Conservation (phyloP, 2,888 invertebrate genomes). For the Drosophila fulvimacula region DNA sequence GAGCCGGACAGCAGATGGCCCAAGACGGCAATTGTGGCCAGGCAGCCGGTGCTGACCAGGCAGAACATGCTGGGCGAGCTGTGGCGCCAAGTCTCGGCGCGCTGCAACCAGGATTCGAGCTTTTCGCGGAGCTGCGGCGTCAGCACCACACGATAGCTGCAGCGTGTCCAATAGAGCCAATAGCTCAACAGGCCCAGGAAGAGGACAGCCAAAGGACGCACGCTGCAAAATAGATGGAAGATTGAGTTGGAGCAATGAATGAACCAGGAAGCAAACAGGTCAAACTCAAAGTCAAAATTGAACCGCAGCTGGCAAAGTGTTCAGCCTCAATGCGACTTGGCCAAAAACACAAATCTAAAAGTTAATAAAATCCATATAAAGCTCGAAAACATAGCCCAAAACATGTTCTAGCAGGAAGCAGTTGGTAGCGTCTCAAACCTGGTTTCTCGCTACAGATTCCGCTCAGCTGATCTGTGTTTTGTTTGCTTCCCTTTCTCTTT, state of each 20-base stretch:
- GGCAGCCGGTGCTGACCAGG: slow-evolving; percentile 60
- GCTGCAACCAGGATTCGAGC: slow-evolving; percentile 54
- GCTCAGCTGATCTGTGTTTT: slow-evolving; percentile 27
- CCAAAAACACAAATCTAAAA: not conserved
- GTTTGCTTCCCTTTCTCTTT: not conserved
- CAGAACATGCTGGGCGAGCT: slow-evolving; percentile 81
- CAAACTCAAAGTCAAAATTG: not conserved
- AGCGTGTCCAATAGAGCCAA: slow-evolving; percentile 82
- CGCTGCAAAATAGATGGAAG: slow-evolving; percentile 63
- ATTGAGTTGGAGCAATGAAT: not conserved
- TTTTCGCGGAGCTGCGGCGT: slow-evolving; percentile 78
- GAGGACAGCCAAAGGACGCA: slow-evolving; percentile 81
- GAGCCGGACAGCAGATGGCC: slow-evolving; percentile 83
- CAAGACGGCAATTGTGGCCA: slow-evolving; percentile 77
- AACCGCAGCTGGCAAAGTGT: slow-evolving; percentile 45
- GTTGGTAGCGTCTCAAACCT: slow-evolving; percentile 13
- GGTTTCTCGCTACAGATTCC: slow-evolving; percentile 27
- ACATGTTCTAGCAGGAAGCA: slow-evolving; percentile 62
- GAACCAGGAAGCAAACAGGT: slow-evolving; percentile 13
- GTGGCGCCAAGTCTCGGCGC: slow-evolving; percentile 67
- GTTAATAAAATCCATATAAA: not conserved
- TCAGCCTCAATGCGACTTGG: slow-evolving; percentile 45
- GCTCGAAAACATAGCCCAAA: slow-evolving; percentile 55
- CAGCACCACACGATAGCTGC: slow-evolving; percentile 76
- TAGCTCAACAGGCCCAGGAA: slow-evolving; percentile 77